Percentiles rank a stretch among this genome's conserved stretches.
These are phyloP conservation scores for Rosalia funebris DNA, from an alignment of 2,888 invertebrate genomes.

Conservation along the genomic window DNA sequence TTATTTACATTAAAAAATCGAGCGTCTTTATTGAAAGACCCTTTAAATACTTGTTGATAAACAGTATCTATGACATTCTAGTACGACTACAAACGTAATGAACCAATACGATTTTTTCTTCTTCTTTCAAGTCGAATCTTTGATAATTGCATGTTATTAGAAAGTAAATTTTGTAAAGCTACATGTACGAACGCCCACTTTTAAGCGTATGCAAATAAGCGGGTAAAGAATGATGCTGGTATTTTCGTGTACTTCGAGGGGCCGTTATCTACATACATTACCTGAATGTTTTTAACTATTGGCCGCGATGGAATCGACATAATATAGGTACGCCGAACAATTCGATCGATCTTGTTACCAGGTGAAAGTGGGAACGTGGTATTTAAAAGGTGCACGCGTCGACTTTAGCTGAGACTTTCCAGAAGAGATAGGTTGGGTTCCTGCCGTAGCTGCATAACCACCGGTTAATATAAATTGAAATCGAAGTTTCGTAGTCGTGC, in stretches of 20 bases:
- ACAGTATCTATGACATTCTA: too few species aligned
- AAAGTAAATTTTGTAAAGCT: slow-evolving; percentile 26
- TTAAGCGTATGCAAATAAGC: slow-evolving; percentile 27
- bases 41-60: too few species aligned
- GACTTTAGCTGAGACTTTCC: slow-evolving; percentile 12
- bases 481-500: slow-evolving; percentile 11
- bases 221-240: slow-evolving; percentile 26
- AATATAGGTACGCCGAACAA: slow-evolving; percentile 5
- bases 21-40: too few species aligned
- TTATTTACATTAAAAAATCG: too few species aligned
- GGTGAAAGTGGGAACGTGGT: slow-evolving; percentile 24
- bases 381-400: slow-evolving; percentile 16
- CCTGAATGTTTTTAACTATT: slow-evolving; percentile 16
- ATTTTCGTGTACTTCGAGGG: slow-evolving; percentile 27
- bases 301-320: slow-evolving; percentile 4
- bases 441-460: background rate
- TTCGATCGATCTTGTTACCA: slow-evolving; percentile 17
- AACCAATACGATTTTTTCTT: slow-evolving; percentile 10
- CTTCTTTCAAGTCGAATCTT: slow-evolving; percentile 18
- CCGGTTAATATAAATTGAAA: slow-evolving; percentile 16
- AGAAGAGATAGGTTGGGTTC: slow-evolving; percentile 8
- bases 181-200: slow-evolving; percentile 26
- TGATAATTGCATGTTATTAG: slow-evolving; percentile 31
- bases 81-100: slow-evolving; percentile 3
- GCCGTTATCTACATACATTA: slow-evolving; percentile 23